These are phyloP conservation scores for Calidris pugnax DNA, from an alignment of 2,113 vertebrate genomes.

Conservation along the genomic window DNA sequence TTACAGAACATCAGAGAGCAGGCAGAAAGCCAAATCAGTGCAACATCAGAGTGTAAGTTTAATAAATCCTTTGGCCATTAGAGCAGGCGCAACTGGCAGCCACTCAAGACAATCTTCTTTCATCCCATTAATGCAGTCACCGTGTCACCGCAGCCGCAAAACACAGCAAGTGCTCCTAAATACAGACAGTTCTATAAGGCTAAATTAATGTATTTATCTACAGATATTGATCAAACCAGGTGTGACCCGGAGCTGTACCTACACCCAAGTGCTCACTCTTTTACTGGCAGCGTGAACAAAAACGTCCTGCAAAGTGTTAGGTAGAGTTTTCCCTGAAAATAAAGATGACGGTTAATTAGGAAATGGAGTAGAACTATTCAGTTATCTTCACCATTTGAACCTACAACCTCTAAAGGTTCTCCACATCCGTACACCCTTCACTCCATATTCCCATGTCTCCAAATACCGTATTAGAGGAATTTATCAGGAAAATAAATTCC, in stretches of 20 bases:
- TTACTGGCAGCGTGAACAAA: background rate
- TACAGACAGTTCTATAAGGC: background rate
- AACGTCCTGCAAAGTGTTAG: background rate
- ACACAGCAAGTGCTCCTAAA: constrained; percentile 4
- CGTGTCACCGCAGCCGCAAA: background rate
- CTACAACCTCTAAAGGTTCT: background rate
- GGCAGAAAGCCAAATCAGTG: constrained; percentile 37
- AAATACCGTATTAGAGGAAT: background rate
- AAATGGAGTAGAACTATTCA: background rate
- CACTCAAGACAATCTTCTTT: constrained; percentile 44
- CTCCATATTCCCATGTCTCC: background rate
- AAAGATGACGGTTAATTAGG: background rate
- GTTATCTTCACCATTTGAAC: background rate
- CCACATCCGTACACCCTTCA: background rate
- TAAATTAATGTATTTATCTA: constrained; percentile 22
- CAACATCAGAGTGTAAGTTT: background rate
- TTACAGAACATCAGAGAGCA: background rate
- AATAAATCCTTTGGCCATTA: constrained; percentile 57
- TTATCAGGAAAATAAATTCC: background rate
- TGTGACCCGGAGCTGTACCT: background rate
- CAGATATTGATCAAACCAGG: background rate
- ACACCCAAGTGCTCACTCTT: background rate
- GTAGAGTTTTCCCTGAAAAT: background rate
- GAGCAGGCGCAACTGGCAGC: background rate
- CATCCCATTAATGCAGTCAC: constrained; percentile 42